A percentile compares a stretch with the other conserved stretches of the same genome.
phyloP scores from a whole-genome alignment of 2,113 vertebrate species.

The Phyllostomus hastatus region DNA sequence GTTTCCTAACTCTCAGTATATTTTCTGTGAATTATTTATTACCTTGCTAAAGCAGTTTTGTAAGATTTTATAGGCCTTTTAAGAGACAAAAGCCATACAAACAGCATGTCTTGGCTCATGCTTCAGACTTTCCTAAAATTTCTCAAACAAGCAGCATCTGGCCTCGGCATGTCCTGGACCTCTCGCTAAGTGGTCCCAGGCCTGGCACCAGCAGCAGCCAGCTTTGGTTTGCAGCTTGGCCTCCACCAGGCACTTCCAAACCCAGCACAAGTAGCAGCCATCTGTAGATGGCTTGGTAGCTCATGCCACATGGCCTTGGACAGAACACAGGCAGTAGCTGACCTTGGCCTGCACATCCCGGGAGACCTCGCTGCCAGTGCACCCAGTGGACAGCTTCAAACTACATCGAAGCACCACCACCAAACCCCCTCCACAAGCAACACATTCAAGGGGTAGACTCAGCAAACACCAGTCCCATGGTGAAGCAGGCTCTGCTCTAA shows the following conservation, averaged over 20 bases:
- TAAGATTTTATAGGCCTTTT: not conserved
- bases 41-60: slow-evolving; percentile 2
- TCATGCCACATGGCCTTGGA: not conserved
- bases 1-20: not conserved
- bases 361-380: not conserved
- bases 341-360: not conserved
- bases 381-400: not conserved
- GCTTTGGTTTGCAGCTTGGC: not conserved
- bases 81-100: not conserved
- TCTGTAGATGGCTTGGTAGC: not conserved
- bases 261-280: not conserved
- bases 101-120: not conserved
- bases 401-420: not conserved
- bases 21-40: not conserved
- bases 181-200: not conserved
- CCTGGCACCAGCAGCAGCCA: not conserved
- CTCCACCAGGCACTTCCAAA: not conserved
- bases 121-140: not conserved
- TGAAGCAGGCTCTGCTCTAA: not conserved
- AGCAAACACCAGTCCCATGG: not conserved
- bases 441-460: not conserved
- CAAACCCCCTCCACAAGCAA: not conserved
- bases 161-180: not conserved
- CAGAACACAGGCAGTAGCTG: not conserved
- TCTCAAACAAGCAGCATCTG: not conserved